Conservation (phyloP, 2,797 vertebrate genomes). For the Chaenodraco wilsoni region DNA sequence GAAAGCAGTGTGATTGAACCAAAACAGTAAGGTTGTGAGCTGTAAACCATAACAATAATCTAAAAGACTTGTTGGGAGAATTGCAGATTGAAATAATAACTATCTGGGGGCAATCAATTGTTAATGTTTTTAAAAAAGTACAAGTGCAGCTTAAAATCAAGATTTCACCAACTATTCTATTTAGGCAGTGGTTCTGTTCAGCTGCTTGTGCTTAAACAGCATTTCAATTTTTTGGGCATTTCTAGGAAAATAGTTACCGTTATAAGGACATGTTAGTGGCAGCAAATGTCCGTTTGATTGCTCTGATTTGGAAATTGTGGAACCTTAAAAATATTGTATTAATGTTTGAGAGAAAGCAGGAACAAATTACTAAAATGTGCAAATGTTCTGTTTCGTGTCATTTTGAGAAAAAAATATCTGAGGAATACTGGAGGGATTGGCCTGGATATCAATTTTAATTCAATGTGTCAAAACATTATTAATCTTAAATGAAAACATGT, state of each 20-base stretch:
- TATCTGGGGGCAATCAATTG: background rate
- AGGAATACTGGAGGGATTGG: slow-evolving; percentile 18
- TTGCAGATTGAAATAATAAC: background rate
- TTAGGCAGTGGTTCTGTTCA: background rate
- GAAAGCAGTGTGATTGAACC: background rate
- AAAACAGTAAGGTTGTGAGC: slow-evolving; percentile 4
- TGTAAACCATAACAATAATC: slow-evolving; percentile 3
- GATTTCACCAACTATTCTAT: background rate
- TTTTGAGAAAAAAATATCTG: background rate
- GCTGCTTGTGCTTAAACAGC: background rate
- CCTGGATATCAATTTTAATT: slow-evolving; percentile 22
- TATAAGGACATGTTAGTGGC: slow-evolving; percentile 27
- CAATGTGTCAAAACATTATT: slow-evolving; percentile 40
- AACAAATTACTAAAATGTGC: slow-evolving; percentile 32
- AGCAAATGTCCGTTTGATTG: slow-evolving; percentile 15
- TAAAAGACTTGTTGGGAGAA: background rate
- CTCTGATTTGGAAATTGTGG: slow-evolving; percentile 1
- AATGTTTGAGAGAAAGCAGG: slow-evolving; percentile 17
- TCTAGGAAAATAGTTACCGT: background rate
- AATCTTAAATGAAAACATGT: slow-evolving; percentile 26
- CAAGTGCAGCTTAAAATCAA: background rate
- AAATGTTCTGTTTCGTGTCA: slow-evolving; percentile 24
- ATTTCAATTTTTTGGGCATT: background rate
- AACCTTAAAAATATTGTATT: background rate
- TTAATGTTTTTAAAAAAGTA: background rate